Evolutionary conservation across 2,888 invertebrate genomes (phyloP), one percentile per base, ranked within the genome.

Genomic region (Pandemis corylana): DNA sequence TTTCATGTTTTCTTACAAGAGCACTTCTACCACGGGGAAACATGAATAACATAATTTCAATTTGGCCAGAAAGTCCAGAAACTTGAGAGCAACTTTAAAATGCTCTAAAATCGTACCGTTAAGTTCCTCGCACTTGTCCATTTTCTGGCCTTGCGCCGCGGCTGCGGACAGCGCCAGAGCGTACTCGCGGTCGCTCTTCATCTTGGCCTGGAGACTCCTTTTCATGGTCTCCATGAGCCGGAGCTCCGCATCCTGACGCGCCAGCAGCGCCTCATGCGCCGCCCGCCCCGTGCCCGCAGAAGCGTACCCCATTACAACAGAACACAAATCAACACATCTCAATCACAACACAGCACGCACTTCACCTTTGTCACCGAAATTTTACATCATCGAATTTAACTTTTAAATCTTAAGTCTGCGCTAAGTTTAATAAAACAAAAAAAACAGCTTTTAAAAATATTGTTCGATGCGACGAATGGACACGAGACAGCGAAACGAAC

Each of bases 171-270:
- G 95, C 12, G 97, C 97, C 53, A 97, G 95, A 1, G 98, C 97
- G 90, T 99, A 99, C 85, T 99, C 98, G 80, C 97, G 95, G 89
- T 99, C 99, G 85, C 97, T 97, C 91, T 98, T 98, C 88, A 98
- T 97, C 93, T 98, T 97, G 80, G 97, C 96, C 80, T 96, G 95
- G 74, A 99, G 95, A 84, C 98, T 98, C 77, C 98, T 95, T 85
- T 97, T 97, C 96, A 99, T 98, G 78, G 97, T 97, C 87, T 99
- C 99, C 95, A 99, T 96, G 66, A 99, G 96, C 80, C 98, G 96
- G 75, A 99, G 95, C 93, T 99, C 99, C 28, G 98, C 98, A 89
- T 99, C 99, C 92, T 99, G 98, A 72, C 99, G 96, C 77, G 96
- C 96, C 81, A 99, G 95, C 82, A 99, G 95, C 79, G 98, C 98